Conservation (phyloP, 2,113 vertebrate species). For the Siniperca knerii region DNA sequence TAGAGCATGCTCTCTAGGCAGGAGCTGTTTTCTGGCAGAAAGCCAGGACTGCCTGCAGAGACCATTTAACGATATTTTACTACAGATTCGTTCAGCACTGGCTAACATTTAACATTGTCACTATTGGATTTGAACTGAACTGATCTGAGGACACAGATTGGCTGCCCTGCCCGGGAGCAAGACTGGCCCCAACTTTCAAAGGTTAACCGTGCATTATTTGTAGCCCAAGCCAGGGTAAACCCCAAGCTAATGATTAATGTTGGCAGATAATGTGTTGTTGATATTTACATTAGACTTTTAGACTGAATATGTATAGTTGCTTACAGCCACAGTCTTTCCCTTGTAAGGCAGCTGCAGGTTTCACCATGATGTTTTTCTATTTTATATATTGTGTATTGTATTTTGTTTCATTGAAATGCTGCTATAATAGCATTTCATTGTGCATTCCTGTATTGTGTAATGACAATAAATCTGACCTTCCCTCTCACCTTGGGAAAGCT, state of each 20-base stretch:
- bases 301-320: neutral
- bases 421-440: neutral
- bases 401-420: no score
- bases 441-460: neutral
- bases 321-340: neutral
- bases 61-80: slow-evolving; percentile 35
- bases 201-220: slow-evolving; percentile 3
- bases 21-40: neutral
- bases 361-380: neutral
- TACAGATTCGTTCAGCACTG: slow-evolving; percentile 13
- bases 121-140: slow-evolving; percentile 13
- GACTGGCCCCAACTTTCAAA: neutral
- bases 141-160: neutral
- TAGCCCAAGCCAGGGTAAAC: neutral
- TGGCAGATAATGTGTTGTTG: neutral
- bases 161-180: neutral
- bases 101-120: neutral
- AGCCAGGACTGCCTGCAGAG: slow-evolving; percentile 6
- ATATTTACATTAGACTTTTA: neutral
- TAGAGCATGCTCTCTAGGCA: slow-evolving; percentile 8
- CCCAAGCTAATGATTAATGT: neutral
- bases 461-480: slow-evolving; percentile 12
- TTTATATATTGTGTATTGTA: neutral
- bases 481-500: slow-evolving; percentile 4
- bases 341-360: neutral